Evolutionary conservation across 2,797 vertebrate species (phyloP).

Genomic region (Scolopax rusticola): DNA sequence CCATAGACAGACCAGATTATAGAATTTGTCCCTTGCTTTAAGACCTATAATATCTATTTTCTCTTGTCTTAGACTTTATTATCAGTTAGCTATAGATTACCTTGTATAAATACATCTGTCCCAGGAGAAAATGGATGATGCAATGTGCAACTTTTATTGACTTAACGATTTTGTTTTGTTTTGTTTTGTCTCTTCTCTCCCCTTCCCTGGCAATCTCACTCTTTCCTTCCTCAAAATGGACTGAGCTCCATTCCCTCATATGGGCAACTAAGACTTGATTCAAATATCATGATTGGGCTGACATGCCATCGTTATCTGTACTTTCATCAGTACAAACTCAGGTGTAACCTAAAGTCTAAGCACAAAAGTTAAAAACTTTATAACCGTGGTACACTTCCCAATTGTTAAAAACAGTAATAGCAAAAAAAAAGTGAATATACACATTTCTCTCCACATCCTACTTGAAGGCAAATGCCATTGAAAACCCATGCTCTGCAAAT

Average conservation of each 20-base stretch:
- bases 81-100: not conserved
- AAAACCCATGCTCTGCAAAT: not conserved
- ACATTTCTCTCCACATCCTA: not conserved
- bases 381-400: not conserved
- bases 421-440: not conserved
- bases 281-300: fast-evolving
- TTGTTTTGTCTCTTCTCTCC: not conserved
- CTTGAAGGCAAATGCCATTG: not conserved
- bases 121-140: not conserved
- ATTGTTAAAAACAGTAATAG: not conserved
- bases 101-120: not conserved
- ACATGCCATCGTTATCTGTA: not conserved
- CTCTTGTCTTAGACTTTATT: not conserved
- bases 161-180: not conserved
- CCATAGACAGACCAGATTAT: not conserved
- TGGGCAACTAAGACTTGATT: not conserved
- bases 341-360: not conserved
- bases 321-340: not conserved
- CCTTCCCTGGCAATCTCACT: not conserved
- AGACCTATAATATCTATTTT: not conserved
- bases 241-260: not conserved
- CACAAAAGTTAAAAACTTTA: not conserved
- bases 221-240: not conserved
- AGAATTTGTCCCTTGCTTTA: not conserved
- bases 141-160: not conserved